Evolutionary conservation across 37 sponge, comb jelly and placozoan species (phyloP), one percentile per base, ranked within the genome.

Genomic region (Amphimedon queenslandica): DNA sequence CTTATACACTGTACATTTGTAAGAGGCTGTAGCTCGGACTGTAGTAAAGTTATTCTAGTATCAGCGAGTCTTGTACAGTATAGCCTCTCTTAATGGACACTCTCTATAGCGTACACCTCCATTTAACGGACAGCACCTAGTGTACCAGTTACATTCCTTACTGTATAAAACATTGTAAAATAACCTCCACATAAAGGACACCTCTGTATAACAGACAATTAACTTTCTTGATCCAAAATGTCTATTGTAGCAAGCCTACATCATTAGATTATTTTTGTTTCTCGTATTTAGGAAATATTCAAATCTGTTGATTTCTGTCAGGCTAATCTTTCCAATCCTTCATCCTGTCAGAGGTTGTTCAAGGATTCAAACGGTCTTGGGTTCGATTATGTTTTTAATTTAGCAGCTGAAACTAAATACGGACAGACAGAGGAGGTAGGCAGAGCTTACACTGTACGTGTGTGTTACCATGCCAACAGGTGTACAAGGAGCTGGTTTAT

Each of bases 361-460:
- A 68, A 74, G 28, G 79, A 77, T 29, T 70, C 74, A 1, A 76
- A 77, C 0, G 85, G 85, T 0, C n/a, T n/a, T n/a, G 55, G 71
- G 31, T 99, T 77, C 57, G 89, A 99, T 66, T 69, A 79, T 57
- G 90, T 95, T 42, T 75, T 85, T 70, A 92, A 92, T 69, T 77
- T 89, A 29, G 99, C 99, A 20, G 93, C 96, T 0, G 94, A 94
- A 66, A 99, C 96, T 3, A 94, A 92, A 63, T 90, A 87, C 47
- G 93, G 96, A 40, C 90, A 91, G 42, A 57, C 80, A 30, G 82
- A 79, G 2, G 89, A 83, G 76, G 93, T 92, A 8, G 72, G 68
- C 65, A 25, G 21, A 8, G 8, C 8, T 73, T 56, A 20, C 4
- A 73, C 8, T 58, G 35, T 67, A 8, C 11, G 6, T 67, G 13